Base-by-base conservation (phyloP, 2,113 vertebrate species). In the Manacus vitellinus region DNA sequence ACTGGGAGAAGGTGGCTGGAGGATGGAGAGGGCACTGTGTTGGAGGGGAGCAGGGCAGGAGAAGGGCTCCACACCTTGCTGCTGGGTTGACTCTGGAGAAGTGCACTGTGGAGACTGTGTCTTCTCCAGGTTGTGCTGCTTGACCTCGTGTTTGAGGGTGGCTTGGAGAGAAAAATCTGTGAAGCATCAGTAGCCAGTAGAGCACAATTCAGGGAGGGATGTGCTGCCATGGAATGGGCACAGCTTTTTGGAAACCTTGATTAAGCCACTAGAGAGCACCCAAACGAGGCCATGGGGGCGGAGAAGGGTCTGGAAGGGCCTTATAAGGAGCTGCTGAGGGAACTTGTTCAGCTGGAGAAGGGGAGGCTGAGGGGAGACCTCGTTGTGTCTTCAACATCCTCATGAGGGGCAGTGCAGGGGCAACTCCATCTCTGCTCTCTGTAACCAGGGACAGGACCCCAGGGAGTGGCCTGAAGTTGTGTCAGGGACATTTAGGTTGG, bases 131-230 rank as follows among this genome's bases (percentile, higher is more conserved):
- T 2, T 25, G 52, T 33, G 35, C 39, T 73, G 61, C 41, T 76
- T 18, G 20, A 3, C n/a, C 10, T 49, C 15, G 41, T 27, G 44
- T 31, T 58, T 41, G 73, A n/a, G 83, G 59, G 37, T 25, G 52
- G 4, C 49, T 73, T 12, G 47, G 39, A 37, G 67, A 55, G 39
- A 49, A 49, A 74, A 80, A n/a, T 4, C 0, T 0, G 3, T 47
- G 44, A 14, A 73, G 25, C 31, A 9, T 12, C 54, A 58, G 31
- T 12, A 21, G 44, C 58, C 56, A 22, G 44, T 14, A 14, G 21
- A 74, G 31, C 11, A 0, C 28, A 55, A 54, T 30, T 62, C 14
- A 15, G 68, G 35, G 62, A 75, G 44, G 18, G 46, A n/a, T 31
- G 31, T 37, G 41, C 41, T 79, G 63, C 79, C 8, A 0, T 17